Percentiles rank a stretch among this genome's conserved stretches.
These are phyloP conservation scores for Gymnorhina tibicen DNA, from an alignment of 2,113 vertebrate species.

Conservation along the genomic window DNA sequence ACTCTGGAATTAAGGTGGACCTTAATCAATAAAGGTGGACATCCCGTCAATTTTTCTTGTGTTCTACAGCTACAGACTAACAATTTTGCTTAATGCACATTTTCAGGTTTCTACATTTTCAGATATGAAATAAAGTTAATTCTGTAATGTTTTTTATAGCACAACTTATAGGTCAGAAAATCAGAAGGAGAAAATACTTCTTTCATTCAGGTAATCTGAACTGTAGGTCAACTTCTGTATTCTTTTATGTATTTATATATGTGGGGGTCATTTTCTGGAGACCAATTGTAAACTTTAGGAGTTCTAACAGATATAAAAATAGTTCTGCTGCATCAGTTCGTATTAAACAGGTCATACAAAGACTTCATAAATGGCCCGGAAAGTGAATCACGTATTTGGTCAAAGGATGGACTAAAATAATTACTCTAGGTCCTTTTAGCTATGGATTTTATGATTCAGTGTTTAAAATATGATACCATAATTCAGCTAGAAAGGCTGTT, in stretches of 20 bases:
- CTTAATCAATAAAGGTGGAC: neutral
- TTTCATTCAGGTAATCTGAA: slow-evolving; percentile 75
- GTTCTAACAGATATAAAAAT: neutral
- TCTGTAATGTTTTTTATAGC: slow-evolving; percentile 50
- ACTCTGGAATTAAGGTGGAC: neutral
- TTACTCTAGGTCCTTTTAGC: neutral
- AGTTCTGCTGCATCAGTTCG: neutral
- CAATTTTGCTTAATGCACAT: slow-evolving; percentile 14
- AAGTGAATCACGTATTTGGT: rapidly evolving
- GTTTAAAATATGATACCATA: neutral
- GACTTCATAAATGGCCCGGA: neutral
- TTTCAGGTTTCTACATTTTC: slow-evolving; percentile 12
- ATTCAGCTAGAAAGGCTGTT: slow-evolving; percentile 21
- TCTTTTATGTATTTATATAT: slow-evolving; percentile 73
- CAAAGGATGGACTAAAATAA: neutral
- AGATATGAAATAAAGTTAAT: slow-evolving; percentile 44
- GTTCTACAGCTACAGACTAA: slow-evolving; percentile 2
- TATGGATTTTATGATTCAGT: neutral
- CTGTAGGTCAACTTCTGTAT: slow-evolving; percentile 72
- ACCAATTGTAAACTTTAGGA: neutral
- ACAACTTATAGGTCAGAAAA: slow-evolving; percentile 72
- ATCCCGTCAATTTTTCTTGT: neutral
- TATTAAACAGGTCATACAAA: neutral
- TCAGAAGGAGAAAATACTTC: slow-evolving; percentile 78
- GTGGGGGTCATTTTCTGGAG: slow-evolving; percentile 59